Percentiles rank a stretch among this genome's conserved stretches.
phyloP scores from a whole-genome alignment of 2,888 invertebrate genomes.

The Imbricaverruca yamaguchii region DNA sequence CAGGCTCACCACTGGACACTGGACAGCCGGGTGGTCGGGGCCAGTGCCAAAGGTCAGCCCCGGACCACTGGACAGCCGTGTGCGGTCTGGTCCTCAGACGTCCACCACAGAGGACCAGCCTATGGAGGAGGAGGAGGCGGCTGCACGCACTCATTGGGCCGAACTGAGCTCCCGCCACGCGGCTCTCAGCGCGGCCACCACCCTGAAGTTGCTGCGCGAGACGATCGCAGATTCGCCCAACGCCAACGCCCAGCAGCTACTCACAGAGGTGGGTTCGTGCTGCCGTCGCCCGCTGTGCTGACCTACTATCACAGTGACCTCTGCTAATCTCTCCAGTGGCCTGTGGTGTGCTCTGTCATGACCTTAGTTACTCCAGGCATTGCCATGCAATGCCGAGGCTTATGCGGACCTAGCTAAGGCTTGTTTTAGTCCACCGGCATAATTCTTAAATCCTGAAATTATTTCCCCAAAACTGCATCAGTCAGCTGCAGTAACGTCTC shows the following conservation, averaged over 20 bases:
- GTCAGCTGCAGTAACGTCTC: no score
- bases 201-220: not conserved
- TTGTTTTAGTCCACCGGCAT: no score
- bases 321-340: no score
- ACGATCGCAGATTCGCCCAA: not conserved
- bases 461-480: no score
- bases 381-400: no score
- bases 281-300: no score
- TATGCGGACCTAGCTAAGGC: no score
- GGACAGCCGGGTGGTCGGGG: not conserved
- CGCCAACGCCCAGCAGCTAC: not conserved
- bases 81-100: not conserved
- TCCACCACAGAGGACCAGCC: not conserved
- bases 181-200: not conserved
- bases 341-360: no score
- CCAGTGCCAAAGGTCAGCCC: not conserved
- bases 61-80: not conserved
- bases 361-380: no score
- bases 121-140: not conserved
- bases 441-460: no score
- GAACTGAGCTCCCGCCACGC: constrained; percentile 4
- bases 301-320: no score
- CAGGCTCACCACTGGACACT: no score
- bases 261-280: not conserved
- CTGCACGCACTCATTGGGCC: not conserved